A percentile compares a stretch with the other conserved stretches of the same genome.
These are phyloP conservation scores for Dromiciops gliroides DNA, from an alignment of 2,113 vertebrate species.

Conservation along the genomic window DNA sequence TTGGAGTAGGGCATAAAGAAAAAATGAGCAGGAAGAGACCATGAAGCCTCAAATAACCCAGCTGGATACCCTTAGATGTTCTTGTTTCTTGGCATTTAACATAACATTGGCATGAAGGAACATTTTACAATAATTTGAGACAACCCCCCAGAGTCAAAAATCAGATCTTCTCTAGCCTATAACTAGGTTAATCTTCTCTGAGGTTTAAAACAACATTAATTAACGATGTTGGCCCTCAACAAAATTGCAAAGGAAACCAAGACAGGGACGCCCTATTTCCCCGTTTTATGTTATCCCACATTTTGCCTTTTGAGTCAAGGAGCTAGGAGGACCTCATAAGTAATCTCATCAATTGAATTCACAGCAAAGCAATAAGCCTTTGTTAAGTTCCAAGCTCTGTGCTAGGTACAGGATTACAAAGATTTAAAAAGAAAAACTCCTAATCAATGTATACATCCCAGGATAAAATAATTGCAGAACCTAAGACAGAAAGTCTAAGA, in stretches of 20 bases:
- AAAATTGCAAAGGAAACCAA: neutral
- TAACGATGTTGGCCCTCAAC: neutral
- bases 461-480: neutral
- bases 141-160: conserved; percentile 17
- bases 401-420: neutral
- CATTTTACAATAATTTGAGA: conserved; percentile 27
- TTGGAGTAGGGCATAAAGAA: neutral
- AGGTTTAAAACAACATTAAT: neutral
- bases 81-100: conserved; percentile 37
- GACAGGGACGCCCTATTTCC: neutral
- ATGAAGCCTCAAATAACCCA: neutral
- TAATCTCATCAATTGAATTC: neutral
- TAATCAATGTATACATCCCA: neutral
- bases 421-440: neutral
- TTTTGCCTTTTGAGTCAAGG: neutral
- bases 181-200: conserved; percentile 22
- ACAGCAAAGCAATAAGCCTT: neutral
- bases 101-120: conserved; percentile 5
- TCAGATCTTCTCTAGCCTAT: neutral
- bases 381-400: neutral
- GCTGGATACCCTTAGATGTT: neutral
- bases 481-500: neutral
- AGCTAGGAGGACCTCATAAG: neutral
- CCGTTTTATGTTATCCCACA: neutral
- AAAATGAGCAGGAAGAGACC: neutral